Base-by-base conservation (phyloP, 2,888 invertebrate genomes). In the Melieria picta region DNA sequence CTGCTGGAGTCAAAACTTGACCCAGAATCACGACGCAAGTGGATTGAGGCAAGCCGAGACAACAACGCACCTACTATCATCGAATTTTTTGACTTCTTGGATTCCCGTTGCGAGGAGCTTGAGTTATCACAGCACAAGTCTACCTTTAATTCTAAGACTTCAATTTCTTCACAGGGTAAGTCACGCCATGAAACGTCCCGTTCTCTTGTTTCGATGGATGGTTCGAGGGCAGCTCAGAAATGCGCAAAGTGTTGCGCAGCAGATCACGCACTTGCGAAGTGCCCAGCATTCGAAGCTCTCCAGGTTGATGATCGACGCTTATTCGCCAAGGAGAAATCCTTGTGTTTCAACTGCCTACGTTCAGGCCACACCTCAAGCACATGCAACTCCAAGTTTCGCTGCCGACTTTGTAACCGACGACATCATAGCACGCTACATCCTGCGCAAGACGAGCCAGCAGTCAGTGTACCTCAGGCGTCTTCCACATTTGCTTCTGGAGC, bases 201-300 rank as follows among this genome's bases (percentile, higher is more conserved):
- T 42, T 62, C 76, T 47, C 57, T 62, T 50, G 66, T 72, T 55
- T 16, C 16, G 16, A 16, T 16, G 16, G 16, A 16, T 16, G 16
- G 16, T 16, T 16, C 76, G 5, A 71, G 74, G 9, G 43, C 50
- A 42, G 66, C 75, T 5, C 75, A 75, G 9, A 11, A 64, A 30
- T 63, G 68, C n/a, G 76, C 75, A 16, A 16, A 2, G 76, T 76
- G 72, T 57, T 71, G 5, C 64, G 71, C 10, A 60, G 74, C 5
- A 68, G 55, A 48, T 67, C 65, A n/a, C 70, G 76, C 7, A 75
- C 58, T 46, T 68, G 74, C 55, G 62, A 65, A 9, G 70, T 69
- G 4, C 60, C 65, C 13, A 58, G 16, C 16, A 16, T 16, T 16
- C 16, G 16, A 16, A 16, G 16, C 16, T 1, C 16, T 16, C 16